Evolutionary conservation across 2,888 invertebrate species (phyloP).

Genomic region (Sminthurides aquaticus): DNA sequence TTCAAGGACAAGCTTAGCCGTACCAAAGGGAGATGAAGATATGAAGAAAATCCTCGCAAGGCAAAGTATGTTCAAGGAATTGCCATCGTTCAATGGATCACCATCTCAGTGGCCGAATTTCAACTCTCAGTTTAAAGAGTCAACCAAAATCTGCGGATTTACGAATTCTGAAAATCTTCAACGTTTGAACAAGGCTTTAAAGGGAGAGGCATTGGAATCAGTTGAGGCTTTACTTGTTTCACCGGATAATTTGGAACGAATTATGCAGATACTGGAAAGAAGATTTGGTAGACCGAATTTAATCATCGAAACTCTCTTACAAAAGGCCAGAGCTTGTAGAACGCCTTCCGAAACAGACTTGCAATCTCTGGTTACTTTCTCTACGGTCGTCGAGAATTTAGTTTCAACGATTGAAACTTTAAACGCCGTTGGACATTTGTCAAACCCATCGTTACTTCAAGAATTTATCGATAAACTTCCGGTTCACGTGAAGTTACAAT

Average conservation of each 20-base stretch:
- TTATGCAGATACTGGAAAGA: background rate
- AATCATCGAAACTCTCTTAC: background rate
- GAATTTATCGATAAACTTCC: background rate
- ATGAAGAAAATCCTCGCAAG: background rate
- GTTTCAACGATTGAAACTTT: background rate
- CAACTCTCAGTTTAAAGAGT: background rate
- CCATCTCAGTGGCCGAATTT: background rate
- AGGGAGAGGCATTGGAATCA: background rate
- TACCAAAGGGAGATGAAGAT: background rate
- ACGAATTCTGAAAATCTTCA: background rate
- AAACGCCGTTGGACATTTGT: background rate
- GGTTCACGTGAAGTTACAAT: background rate
- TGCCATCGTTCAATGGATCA: conserved; percentile 1
- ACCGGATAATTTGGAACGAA: background rate
- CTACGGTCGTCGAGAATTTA: background rate
- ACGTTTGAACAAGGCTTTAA: background rate
- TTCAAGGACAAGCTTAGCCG: too few relatives aligned
- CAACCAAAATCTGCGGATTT: background rate
- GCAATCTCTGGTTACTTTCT: background rate
- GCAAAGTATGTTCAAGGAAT: conserved; percentile 1
- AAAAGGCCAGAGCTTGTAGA: background rate
- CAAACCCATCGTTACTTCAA: background rate
- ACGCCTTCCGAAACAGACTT: background rate
- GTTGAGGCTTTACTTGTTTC: background rate
- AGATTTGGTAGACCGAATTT: background rate